Conservation (phyloP, 2,113 vertebrate genomes). For the Trichechus manatus region DNA sequence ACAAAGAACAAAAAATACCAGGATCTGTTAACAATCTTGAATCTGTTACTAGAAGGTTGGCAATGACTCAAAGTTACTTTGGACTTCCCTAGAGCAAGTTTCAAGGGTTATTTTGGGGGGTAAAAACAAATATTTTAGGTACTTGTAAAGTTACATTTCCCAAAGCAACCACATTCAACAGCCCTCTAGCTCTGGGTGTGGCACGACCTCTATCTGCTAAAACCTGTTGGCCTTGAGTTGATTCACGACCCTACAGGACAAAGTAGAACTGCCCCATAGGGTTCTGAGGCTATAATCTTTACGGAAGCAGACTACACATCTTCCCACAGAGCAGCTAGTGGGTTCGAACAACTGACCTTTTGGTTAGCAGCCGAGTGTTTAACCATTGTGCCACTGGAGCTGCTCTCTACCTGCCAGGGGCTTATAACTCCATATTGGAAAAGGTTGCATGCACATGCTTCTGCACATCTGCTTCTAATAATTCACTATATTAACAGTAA, state of each 20-base stretch:
- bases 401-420: background rate
- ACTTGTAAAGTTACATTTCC: background rate
- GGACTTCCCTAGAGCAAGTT: background rate
- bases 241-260: background rate
- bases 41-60: background rate
- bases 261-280: background rate
- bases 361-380: background rate
- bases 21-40: background rate
- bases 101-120: background rate
- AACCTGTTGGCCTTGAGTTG: background rate
- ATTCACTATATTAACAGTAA: background rate
- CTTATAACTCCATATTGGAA: background rate
- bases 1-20: background rate
- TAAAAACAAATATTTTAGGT: background rate
- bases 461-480: background rate
- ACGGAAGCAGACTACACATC: background rate
- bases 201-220: background rate
- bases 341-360: background rate
- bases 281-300: background rate
- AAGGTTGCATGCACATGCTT: background rate
- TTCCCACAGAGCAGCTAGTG: background rate
- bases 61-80: background rate
- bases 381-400: background rate
- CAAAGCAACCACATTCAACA: background rate
- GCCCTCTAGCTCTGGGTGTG: background rate